Evolutionary conservation across 1,140 invertebrate species (phyloP), one percentile per base, ranked within the genome.

Genomic region (Archivesica marissinica): DNA sequence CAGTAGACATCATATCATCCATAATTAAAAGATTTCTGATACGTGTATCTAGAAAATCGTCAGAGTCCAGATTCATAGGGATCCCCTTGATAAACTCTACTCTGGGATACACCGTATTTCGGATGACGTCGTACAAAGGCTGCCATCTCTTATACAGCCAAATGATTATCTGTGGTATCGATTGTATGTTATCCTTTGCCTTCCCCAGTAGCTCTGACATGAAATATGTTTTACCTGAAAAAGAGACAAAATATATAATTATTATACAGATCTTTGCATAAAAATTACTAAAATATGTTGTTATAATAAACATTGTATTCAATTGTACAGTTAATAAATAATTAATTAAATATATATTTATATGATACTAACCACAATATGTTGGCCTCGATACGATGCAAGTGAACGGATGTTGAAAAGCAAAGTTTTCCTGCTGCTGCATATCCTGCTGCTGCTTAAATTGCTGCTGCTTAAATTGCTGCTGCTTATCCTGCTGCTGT

Each of bases 101-200:
- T 7, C 30, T 75, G 7, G 39, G 38, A 6, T 20, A 7, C 7
- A 75, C 44, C 13, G 38, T 50, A 15, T 20, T 54, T 38, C 35
- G 23, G 0, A 56, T 41, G 56, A 64, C 6, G 1, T 9, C 28
- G 15, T 79, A n/a, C n/a, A 79, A 30, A 9, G 28, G 77, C 41
- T 79, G 56, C 41, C 38, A 79, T 66, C 59, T 20, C 23, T 66
- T 79, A n/a, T 66, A 79, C 28, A 79, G 25, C 77, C 35, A 79
- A 7, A 66, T 17, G n/a, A 79, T 79, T 25, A 54, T 33, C 47
- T 78, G 0, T 17, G 30, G 13, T 17, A 11, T 23, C 25, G 72
- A 44, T 25, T 75, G 11, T 20, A 75, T 52, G 52, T 77, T 77
- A 23, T 44, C 11, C 13, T 28, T 64, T 11, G 9, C 11, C 9